phyloP scores from a whole-genome alignment of 2,888 invertebrate species.

The Boloria euphrosyne region DNA sequence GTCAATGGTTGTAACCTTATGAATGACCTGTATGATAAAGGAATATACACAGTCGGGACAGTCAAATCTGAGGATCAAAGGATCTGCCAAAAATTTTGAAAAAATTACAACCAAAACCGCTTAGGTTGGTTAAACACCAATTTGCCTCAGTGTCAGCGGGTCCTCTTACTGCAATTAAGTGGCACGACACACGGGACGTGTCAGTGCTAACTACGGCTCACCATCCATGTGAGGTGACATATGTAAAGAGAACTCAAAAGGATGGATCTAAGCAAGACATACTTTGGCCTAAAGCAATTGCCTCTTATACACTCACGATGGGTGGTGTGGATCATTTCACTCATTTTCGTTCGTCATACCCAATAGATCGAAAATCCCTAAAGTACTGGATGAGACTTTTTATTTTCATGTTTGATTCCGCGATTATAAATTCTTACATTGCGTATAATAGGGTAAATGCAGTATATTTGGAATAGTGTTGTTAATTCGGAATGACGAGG shows the following conservation, averaged over 20 bases:
- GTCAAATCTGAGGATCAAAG: too few relatives aligned
- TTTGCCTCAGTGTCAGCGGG: slow-evolving; percentile 47
- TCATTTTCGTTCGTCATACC: slow-evolving; percentile 45
- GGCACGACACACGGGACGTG: too few relatives aligned
- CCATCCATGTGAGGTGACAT: slow-evolving; percentile 43
- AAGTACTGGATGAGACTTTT: slow-evolving; percentile 50
- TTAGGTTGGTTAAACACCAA: too few relatives aligned
- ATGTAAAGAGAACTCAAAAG: slow-evolving; percentile 37
- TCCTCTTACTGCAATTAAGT: too few relatives aligned
- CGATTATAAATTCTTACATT: slow-evolving; percentile 6
- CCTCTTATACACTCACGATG: slow-evolving; percentile 36
- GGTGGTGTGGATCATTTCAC: slow-evolving; percentile 40
- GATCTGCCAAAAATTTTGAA: too few relatives aligned
- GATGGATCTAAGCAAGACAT: slow-evolving; percentile 25
- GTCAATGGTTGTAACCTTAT: too few relatives aligned
- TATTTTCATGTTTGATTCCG: too few relatives aligned
- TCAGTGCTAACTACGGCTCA: slow-evolving; percentile 44
- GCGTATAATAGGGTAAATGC: background rate
- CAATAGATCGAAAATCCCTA: slow-evolving; percentile 39
- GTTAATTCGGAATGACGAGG: too few relatives aligned
- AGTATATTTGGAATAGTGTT: too few relatives aligned
- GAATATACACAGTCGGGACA: too few relatives aligned
- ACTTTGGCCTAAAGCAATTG: slow-evolving; percentile 26
- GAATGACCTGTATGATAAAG: too few relatives aligned
- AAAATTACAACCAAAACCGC: too few relatives aligned